Conservation (phyloP, 2,113 vertebrate species). For the Seriola dumerili region DNA sequence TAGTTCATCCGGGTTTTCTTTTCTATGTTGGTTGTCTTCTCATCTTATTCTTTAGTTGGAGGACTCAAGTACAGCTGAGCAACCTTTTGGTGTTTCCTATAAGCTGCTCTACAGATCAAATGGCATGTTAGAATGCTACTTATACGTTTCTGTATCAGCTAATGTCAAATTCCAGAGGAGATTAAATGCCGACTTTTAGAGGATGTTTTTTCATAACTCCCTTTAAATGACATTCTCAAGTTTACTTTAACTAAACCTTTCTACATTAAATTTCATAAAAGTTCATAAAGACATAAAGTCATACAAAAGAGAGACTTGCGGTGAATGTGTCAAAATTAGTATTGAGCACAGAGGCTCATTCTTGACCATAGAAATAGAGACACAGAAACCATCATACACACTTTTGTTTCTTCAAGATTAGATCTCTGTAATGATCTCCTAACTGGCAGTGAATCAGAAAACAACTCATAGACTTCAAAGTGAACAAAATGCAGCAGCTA, state of each 20-base stretch:
- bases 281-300: too few relatives aligned
- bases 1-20: conserved; percentile 18
- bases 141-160: neutral
- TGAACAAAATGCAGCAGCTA: too few relatives aligned
- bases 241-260: neutral
- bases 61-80: neutral
- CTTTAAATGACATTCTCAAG: neutral
- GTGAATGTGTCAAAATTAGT: neutral
- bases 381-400: too few relatives aligned
- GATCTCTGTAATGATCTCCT: too few relatives aligned
- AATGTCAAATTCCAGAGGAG: neutral
- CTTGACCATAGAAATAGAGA: too few relatives aligned
- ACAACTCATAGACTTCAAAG: too few relatives aligned
- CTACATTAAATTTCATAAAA: neutral
- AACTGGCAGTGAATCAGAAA: too few relatives aligned
- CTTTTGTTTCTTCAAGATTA: too few relatives aligned
- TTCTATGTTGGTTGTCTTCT: conserved; percentile 16
- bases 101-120: neutral
- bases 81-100: neutral
- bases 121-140: neutral
- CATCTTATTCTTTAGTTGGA: neutral
- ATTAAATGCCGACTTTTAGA: neutral
- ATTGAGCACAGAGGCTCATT: too few relatives aligned
- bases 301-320: too few relatives aligned
- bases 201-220: too few relatives aligned